Percentiles rank a stretch among this genome's conserved stretches.
phyloP scores from a whole-genome alignment of 2,113 vertebrate genomes.

The Cottus gobio region DNA sequence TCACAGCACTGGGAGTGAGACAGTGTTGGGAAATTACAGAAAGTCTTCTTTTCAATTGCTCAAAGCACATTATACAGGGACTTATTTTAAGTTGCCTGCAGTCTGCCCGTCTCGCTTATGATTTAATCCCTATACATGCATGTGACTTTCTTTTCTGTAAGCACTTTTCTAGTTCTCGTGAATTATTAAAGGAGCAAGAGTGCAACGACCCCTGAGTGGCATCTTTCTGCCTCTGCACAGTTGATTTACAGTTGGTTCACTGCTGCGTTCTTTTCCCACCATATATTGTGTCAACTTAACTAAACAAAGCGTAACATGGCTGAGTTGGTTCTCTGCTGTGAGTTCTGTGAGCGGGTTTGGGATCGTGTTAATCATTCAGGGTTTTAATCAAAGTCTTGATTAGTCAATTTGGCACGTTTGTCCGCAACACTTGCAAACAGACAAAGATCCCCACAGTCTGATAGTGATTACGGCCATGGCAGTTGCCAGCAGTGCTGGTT shows the following conservation, averaged over 20 bases:
- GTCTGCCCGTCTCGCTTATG: no score
- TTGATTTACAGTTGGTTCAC: neutral
- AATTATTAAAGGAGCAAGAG: neutral
- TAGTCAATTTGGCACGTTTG: slow-evolving; percentile 20
- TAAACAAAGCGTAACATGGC: neutral
- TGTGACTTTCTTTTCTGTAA: neutral
- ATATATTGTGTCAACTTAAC: neutral
- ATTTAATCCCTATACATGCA: neutral
- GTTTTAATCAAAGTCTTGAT: slow-evolving; percentile 31
- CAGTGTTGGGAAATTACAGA: neutral
- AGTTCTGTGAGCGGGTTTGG: neutral
- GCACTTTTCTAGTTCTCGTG: neutral
- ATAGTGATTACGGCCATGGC: slow-evolving; percentile 46
- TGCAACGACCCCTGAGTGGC: neutral
- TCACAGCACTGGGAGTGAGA: neutral
- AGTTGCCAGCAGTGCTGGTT: slow-evolving; percentile 40
- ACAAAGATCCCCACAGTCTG: slow-evolving; percentile 45
- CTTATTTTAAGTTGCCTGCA: no score
- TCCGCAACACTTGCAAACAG: slow-evolving; percentile 13
- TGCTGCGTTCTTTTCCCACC: neutral
- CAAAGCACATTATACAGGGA: neutral
- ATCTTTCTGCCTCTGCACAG: neutral
- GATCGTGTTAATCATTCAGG: neutral
- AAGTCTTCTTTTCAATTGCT: slow-evolving; percentile 2
- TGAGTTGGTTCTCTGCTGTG: neutral